Evolutionary conservation across 2,888 invertebrate genomes (phyloP), one percentile per base, ranked within the genome.

Genomic region (Chloromyia formosa): DNA sequence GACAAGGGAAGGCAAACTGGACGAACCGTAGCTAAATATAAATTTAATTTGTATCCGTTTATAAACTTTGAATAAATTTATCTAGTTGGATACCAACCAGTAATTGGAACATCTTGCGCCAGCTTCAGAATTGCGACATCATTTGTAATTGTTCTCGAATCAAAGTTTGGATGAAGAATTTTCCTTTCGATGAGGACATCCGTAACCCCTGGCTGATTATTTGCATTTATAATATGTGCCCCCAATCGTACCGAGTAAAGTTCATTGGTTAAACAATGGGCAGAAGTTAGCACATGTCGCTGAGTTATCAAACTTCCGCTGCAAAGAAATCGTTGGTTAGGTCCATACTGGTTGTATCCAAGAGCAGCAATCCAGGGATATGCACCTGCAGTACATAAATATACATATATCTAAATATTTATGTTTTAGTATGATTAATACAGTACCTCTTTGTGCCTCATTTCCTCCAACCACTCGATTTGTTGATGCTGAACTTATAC

Each of bases 311-410:
- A 83, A 1, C 92, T 90, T 10, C 93, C 94, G 0, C 91, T 93
- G 81, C 94, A 94, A 87, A 91, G 90, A 82, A 91, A 93, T 82
- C 90, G 90, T 0, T 86, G 84, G 73, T 80, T 80, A 18, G 23
- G 23, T 4, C 54, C 53, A 22, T 20, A 20, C 10, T n/a, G 1
- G 80, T 90, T 89, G 49, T 93, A 87, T 80, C 91, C 93, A 77
- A 94, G 90, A 10, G 93, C 93, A 0, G 92, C 93, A 88, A 94
- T 90, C 94, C 94, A 94, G 0, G 94, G 94, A 90, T 93, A 93
- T 62, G 91, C 87, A 23, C 93, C 93, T 74, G 76, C 2, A 71
- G 22, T 61, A 18, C 10, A 12, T 35, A 7, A 35, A 35, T 7
- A n/a, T n/a, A n/a, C 4, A 64, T 16, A 14, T 16, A 27, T 23